Percentiles rank a stretch among this genome's conserved stretches.
phyloP scores from a whole-genome alignment of 2,888 invertebrate genomes.

The Seladonia tumulorum region DNA sequence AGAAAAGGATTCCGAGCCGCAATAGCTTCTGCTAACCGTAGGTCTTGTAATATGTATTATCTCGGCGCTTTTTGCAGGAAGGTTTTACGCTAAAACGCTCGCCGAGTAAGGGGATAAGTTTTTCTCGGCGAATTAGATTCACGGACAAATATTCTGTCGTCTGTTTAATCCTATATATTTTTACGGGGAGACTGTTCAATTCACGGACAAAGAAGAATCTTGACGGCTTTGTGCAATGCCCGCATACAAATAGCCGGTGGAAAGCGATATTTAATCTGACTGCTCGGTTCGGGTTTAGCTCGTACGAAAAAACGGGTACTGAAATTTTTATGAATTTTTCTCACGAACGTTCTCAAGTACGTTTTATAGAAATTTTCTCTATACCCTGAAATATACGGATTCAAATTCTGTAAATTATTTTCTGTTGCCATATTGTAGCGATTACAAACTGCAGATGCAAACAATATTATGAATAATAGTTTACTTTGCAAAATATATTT shows the following conservation, averaged over 20 bases:
- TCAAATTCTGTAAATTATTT: not conserved
- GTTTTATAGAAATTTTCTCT: not conserved
- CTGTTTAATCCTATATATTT: not conserved
- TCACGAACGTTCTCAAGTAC: not conserved
- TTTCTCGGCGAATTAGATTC: not conserved
- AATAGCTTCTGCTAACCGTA: conserved; percentile 6
- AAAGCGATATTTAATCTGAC: not conserved
- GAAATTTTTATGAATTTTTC: not conserved
- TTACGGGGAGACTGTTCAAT: not conserved
- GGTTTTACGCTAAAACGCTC: not conserved
- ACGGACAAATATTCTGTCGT: not conserved
- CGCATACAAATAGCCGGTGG: not conserved
- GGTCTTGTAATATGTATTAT: conserved; percentile 11
- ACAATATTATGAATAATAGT: not conserved
- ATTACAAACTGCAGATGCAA: not conserved
- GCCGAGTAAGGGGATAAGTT: not conserved
- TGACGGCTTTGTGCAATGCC: not conserved
- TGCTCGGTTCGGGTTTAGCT: not conserved
- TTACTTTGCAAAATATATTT: not conserved
- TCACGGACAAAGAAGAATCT: not conserved
- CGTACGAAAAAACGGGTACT: not conserved
- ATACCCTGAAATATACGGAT: not conserved
- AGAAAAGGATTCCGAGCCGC: not conserved
- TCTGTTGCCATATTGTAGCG: not conserved
- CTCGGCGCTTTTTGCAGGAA: conserved; percentile 3